Conservation (phyloP, 2,797 vertebrate genomes). For the Tragelaphus eurycerus region DNA sequence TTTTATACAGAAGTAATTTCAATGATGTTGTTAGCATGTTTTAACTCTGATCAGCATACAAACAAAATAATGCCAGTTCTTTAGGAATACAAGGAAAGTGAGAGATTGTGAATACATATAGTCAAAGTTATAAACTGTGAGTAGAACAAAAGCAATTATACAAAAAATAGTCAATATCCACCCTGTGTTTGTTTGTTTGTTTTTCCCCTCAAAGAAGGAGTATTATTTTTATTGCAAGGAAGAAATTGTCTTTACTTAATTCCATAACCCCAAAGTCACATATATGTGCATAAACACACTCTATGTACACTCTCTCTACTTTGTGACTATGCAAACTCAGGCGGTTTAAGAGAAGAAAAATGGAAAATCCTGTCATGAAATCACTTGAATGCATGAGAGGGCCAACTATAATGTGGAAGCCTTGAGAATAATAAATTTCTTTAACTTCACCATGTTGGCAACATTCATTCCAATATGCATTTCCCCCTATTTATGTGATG, state of each 20-base stretch:
- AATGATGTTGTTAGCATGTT: background rate
- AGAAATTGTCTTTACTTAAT: background rate
- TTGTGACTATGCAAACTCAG: background rate
- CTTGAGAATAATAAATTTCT: background rate
- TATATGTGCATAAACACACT: background rate
- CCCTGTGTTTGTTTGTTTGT: background rate
- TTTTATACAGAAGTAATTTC: background rate
- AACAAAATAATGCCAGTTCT: background rate
- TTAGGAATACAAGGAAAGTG: background rate
- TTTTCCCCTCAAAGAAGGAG: background rate
- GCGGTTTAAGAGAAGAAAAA: background rate
- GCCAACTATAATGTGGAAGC: background rate
- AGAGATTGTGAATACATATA: background rate
- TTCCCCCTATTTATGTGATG: background rate
- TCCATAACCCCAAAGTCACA: background rate
- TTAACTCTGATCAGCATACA: background rate
- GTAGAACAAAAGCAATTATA: background rate
- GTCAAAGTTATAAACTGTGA: background rate
- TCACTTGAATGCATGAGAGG: background rate
- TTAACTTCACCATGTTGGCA: background rate
- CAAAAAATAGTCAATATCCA: background rate
- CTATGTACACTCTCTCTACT: background rate
- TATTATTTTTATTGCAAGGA: background rate
- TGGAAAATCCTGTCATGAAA: background rate
- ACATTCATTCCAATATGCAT: background rate